Percentiles rank a stretch among this genome's conserved stretches.
phyloP scores from a whole-genome alignment of 2,797 vertebrate species.

The Sarcoramphus papa region DNA sequence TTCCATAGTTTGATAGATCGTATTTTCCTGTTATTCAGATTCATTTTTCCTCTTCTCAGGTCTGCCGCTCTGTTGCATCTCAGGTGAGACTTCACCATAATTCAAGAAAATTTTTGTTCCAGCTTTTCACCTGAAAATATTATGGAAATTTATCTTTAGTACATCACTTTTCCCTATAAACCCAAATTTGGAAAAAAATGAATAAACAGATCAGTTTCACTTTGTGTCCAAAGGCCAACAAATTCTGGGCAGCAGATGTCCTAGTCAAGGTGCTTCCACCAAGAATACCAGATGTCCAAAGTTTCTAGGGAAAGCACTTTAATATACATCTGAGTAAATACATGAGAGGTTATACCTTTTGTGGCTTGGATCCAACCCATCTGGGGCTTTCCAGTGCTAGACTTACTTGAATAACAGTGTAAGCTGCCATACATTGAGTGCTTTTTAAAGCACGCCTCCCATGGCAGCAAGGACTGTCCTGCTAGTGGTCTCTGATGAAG shows the following conservation, averaged over 20 bases:
- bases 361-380: neutral
- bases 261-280: neutral
- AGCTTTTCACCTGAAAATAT: neutral
- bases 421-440: neutral
- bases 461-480: neutral
- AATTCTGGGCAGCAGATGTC: neutral
- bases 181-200: neutral
- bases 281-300: neutral
- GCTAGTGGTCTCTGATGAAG: neutral
- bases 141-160: neutral
- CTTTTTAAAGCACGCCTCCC: neutral
- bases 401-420: neutral
- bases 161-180: neutral
- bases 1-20: neutral
- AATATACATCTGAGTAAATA: neutral
- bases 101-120: neutral
- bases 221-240: neutral
- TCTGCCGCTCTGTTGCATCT: neutral
- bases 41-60: neutral
- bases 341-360: neutral
- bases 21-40: neutral
- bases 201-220: neutral
- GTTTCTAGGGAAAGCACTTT: neutral
- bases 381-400: neutral
- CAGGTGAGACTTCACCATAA: neutral